These are phyloP conservation scores for Electrophaes corylata DNA, from an alignment of 2,888 invertebrate genomes.

Conservation along the genomic window DNA sequence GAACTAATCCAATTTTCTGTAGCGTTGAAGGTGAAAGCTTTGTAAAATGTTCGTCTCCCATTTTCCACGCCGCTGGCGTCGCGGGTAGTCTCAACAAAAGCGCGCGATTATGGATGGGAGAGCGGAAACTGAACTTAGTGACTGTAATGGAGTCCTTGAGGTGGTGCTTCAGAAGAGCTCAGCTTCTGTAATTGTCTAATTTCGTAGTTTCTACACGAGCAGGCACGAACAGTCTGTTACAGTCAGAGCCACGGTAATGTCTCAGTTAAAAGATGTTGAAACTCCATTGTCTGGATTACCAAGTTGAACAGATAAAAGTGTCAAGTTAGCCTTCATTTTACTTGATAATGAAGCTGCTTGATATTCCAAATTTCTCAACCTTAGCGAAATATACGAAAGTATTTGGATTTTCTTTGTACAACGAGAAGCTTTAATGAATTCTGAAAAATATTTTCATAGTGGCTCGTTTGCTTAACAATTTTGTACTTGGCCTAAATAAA, in stretches of 20 bases:
- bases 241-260: constrained; percentile 17
- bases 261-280: constrained; percentile 10
- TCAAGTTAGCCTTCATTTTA: constrained; percentile 5
- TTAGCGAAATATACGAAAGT: background rate
- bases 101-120: constrained; percentile 52
- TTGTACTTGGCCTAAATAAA: too few species aligned
- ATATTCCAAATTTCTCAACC: constrained; percentile 1
- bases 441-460: too few species aligned
- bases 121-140: constrained; percentile 37
- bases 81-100: constrained; percentile 47
- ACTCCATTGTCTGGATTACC: constrained; percentile 9
- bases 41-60: constrained; percentile 46
- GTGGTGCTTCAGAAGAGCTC: constrained; percentile 38
- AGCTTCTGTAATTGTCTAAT: constrained; percentile 48
- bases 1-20: constrained; percentile 42
- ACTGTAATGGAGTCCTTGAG: constrained; percentile 46
- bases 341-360: constrained; percentile 11
- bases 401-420: background rate
- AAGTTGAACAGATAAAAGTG: constrained; percentile 11
- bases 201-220: constrained; percentile 45
- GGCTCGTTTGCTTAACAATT: too few species aligned
- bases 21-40: constrained; percentile 39
- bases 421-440: too few species aligned
- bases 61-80: constrained; percentile 54
- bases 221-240: constrained; percentile 12